phyloP scores from a whole-genome alignment of 2,888 invertebrate genomes.

The Mayetiola destructor region DNA sequence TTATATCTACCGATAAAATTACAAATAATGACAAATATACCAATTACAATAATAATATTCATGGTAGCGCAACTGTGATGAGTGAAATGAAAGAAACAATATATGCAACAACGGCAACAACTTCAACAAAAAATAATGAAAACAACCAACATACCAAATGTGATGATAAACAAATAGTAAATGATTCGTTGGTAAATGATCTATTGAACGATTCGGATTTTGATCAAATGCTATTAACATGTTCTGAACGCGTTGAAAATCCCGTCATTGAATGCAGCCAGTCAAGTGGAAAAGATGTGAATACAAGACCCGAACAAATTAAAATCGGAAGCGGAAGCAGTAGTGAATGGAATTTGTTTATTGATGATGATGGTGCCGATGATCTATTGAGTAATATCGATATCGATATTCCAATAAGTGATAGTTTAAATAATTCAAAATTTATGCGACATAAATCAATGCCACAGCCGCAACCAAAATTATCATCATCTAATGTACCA shows the following conservation, averaged over 20 bases:
- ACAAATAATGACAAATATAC: neutral
- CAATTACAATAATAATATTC: neutral
- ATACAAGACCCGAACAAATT: neutral
- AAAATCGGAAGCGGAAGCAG: neutral
- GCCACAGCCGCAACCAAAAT: neutral
- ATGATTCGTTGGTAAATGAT: neutral
- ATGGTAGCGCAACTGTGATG: no score
- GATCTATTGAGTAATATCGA: neutral
- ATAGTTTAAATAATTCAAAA: neutral
- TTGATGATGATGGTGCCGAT: neutral
- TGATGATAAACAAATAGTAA: neutral
- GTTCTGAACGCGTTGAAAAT: no score
- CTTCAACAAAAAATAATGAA: no score
- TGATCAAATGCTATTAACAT: conserved; percentile 4
- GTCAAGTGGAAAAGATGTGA: neutral
- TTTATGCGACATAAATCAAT: conserved; percentile 2
- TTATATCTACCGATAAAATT: neutral
- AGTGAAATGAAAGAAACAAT: no score
- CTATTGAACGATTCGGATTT: conserved; percentile 2
- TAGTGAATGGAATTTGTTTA: neutral
- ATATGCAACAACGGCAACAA: no score
- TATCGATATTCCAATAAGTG: neutral
- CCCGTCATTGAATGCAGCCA: no score
- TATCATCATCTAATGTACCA: neutral
- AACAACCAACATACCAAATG: no score